Evolutionary conservation across 2,888 invertebrate species (phyloP).

Genomic region (Callimorpha dominula): DNA sequence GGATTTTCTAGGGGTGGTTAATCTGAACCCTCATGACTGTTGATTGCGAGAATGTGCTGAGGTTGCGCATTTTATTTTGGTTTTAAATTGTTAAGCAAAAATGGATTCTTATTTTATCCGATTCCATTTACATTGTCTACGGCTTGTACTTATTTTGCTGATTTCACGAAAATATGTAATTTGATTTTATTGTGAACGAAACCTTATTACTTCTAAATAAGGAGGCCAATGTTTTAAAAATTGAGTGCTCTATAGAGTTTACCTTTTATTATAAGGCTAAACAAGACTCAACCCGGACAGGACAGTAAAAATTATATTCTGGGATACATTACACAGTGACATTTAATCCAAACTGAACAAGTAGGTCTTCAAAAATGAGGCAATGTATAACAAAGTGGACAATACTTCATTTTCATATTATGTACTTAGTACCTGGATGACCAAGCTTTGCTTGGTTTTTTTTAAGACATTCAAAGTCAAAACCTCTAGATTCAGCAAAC

Average conservation of each 20-base stretch:
- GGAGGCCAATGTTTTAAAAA: not conserved
- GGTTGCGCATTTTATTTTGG: constrained; percentile 36
- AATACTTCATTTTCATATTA: no score
- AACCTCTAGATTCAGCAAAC: not conserved
- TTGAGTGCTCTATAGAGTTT: no score
- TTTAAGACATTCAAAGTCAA: not conserved
- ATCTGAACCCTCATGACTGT: constrained; percentile 57
- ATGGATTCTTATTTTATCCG: not conserved
- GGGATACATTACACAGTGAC: no score
- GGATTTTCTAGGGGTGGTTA: constrained; percentile 75
- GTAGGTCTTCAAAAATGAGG: no score
- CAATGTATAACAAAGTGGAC: no score
- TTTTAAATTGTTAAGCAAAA: constrained; percentile 16
- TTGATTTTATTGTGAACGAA: not conserved
- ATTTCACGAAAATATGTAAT: not conserved
- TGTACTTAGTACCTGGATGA: not conserved
- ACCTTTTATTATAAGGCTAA: no score
- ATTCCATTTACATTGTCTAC: not conserved
- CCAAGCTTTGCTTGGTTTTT: not conserved
- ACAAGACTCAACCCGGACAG: no score
- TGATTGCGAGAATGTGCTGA: constrained; percentile 55
- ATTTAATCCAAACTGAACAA: no score
- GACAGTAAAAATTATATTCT: no score
- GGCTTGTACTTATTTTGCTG: not conserved
- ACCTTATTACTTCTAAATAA: not conserved